Conservation (phyloP, 2,888 invertebrate species). For the Apotomis betuletana region DNA sequence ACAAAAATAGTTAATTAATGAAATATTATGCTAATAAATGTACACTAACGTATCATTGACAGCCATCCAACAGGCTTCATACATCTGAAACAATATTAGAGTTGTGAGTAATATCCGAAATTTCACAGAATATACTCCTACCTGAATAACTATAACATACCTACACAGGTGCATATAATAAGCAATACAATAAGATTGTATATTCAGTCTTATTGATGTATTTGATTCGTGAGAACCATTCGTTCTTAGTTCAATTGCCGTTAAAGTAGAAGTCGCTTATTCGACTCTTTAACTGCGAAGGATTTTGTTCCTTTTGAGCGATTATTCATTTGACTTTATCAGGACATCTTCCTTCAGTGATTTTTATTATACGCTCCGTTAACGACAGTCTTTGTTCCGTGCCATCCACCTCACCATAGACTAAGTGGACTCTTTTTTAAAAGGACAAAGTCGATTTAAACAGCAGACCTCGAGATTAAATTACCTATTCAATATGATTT, state of each 20-base stretch:
- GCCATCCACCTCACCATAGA: slow-evolving; percentile 5
- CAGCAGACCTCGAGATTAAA: slow-evolving; percentile 6
- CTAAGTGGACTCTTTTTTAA: slow-evolving; percentile 19
- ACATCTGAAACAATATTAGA: slow-evolving; percentile 42
- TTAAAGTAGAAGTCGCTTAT: neutral
- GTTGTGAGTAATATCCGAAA: slow-evolving; percentile 46
- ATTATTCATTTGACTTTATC: slow-evolving; percentile 34
- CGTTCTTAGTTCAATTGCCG: slow-evolving; percentile 3
- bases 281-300: slow-evolving; percentile 2
- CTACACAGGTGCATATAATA: slow-evolving; percentile 44
- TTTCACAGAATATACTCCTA: slow-evolving; percentile 37
- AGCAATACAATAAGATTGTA: slow-evolving; percentile 31
- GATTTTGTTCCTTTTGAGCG: slow-evolving; percentile 21
- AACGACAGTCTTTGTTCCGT: slow-evolving; percentile 28
- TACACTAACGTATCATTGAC: slow-evolving; percentile 7
- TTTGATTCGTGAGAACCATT: slow-evolving; percentile 12
- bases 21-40: slow-evolving; percentile 25
- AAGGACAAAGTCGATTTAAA: slow-evolving; percentile 18
- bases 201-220: slow-evolving; percentile 25
- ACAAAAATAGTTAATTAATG: neutral
- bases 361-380: slow-evolving; percentile 41
- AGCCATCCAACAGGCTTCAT: neutral
- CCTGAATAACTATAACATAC: slow-evolving; percentile 1
- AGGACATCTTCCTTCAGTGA: slow-evolving; percentile 24
- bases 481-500: slow-evolving; percentile 12